These are phyloP conservation scores for Crocuta crocuta DNA, from an alignment of 2,113 vertebrate species.

Conservation along the genomic window DNA sequence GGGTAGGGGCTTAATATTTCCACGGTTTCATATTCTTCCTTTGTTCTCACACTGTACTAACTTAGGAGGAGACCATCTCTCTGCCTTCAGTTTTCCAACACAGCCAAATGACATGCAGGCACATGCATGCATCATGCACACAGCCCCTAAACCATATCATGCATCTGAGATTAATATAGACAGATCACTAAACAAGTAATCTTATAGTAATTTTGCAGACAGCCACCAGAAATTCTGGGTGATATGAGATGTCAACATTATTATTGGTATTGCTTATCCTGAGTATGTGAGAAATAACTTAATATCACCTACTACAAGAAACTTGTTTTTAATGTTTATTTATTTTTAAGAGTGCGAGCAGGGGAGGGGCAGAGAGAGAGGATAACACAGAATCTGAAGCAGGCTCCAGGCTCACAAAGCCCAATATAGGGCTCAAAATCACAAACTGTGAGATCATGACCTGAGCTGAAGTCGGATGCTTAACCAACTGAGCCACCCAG, in stretches of 20 bases:
- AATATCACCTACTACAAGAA: background rate
- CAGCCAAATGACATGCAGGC: background rate
- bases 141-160: background rate
- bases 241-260: background rate
- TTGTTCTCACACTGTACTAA: background rate
- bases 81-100: background rate
- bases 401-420: too few relatives aligned
- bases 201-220: background rate
- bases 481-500: too few relatives aligned
- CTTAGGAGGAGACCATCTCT: background rate
- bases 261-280: background rate
- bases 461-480: too few relatives aligned
- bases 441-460: too few relatives aligned
- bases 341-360: too few relatives aligned
- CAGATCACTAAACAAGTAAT: background rate
- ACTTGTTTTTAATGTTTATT: too few relatives aligned
- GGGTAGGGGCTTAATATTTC: background rate
- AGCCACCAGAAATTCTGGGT: background rate
- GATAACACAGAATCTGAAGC: too few relatives aligned
- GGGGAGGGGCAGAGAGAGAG: too few relatives aligned
- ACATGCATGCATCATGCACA: accelerated
- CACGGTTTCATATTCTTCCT: background rate
- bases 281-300: background rate
- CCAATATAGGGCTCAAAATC: too few relatives aligned
- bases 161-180: background rate